phyloP scores from a whole-genome alignment of 2,797 vertebrate genomes.

The Poeciliopsis infans region DNA sequence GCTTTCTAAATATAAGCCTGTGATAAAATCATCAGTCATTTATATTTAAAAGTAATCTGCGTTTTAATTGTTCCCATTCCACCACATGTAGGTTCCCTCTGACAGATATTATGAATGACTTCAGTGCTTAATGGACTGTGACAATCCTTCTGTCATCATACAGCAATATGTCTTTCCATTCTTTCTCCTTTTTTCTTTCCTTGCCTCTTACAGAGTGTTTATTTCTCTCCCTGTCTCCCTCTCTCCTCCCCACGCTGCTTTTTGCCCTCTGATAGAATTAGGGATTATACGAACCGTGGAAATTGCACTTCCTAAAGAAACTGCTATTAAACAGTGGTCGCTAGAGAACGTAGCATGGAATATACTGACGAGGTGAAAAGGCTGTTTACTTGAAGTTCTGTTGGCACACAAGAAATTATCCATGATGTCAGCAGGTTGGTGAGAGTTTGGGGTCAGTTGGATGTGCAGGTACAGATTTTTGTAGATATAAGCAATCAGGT shows the following conservation, averaged over 20 bases:
- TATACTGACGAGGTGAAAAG: conserved; percentile 34
- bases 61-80: conserved; percentile 62
- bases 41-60: conserved; percentile 59
- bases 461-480: conserved; percentile 39
- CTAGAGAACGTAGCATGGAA: conserved; percentile 46
- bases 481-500: neutral
- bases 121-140: conserved; percentile 72
- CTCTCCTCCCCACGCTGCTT: conserved; percentile 35
- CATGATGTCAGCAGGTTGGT: conserved; percentile 48
- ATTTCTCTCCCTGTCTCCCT: conserved; percentile 38
- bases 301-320: conserved; percentile 81
- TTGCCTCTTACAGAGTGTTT: conserved; percentile 39
- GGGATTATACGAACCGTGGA: conserved; percentile 77
- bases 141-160: conserved; percentile 68
- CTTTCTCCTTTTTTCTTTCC: conserved; percentile 34
- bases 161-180: conserved; percentile 34
- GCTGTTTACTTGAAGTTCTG: conserved; percentile 70
- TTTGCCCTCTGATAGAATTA: conserved; percentile 78
- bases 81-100: conserved; percentile 55
- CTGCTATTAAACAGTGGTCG: conserved; percentile 76
- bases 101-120: conserved; percentile 70
- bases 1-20: conserved; percentile 57
- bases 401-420: conserved; percentile 53
- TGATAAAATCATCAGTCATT: conserved; percentile 74
- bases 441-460: conserved; percentile 24